Base-by-base conservation (phyloP, 2,888 invertebrate genomes). In the Trichacis sp. region DNA sequence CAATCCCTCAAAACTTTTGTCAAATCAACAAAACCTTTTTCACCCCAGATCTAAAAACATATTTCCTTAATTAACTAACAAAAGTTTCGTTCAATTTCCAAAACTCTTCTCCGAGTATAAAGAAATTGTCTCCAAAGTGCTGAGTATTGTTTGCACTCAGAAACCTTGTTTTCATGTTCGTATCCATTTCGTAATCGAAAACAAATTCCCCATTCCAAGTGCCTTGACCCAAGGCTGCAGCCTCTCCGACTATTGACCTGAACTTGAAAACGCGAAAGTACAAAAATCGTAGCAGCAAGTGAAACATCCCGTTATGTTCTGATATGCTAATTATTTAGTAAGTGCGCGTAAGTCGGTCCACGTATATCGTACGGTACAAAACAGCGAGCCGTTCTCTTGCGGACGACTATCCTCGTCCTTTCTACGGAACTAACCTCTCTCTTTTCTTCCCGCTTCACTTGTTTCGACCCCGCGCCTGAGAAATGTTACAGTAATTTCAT, bases 401-500 rank as follows among this genome's bases (percentile, higher is more conserved):
- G 66, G 18, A 36, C 59, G 15, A 54, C 63, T 57, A 57, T 67
- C 67, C 53, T 60, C 55, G 63, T 57, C 56, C 57, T 42, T 24
- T 54, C 43, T 56, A 51, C 52, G 43, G 53, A 57, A 61, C 63
- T 67, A 62, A 55, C 61, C 66, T 55, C 58, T 67, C 66, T 62
- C 66, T 66, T 62, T 66, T 56, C 54, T 65, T 61, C 47, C 61
- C 66, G 66, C 66, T 62, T 58, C 66, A 62, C 62, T 66, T 62
- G 66, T 62, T 62, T 62, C 62, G 62, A 51, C 54, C 52, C 62
- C 38, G 56, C 50, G 55, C 58, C 52, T 61, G 66, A 65, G 66
- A 66, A 62, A 61, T 55, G 62, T 36, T 57, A 29, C 58, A 50
- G 54, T 55, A 54, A 65, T 64, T 65, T 57, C 42, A 19, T 52